A percentile compares a stretch with the other conserved stretches of the same genome.
phyloP scores from a whole-genome alignment of 2,888 invertebrate genomes.

The Prostheceraeus crozeri region DNA sequence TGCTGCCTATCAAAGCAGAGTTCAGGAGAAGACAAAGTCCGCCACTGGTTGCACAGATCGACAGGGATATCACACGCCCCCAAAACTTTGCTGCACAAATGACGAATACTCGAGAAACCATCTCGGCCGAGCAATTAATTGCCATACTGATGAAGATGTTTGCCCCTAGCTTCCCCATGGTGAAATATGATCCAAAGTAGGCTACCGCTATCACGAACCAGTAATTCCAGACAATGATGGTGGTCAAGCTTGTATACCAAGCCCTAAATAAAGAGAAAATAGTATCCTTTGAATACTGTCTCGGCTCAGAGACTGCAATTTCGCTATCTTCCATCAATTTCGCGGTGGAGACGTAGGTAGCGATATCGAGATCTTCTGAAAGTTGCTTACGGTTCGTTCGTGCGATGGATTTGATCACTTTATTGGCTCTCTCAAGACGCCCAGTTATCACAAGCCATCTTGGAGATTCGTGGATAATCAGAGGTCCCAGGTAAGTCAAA shows the following conservation, averaged over 20 bases:
- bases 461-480: constrained; percentile 27
- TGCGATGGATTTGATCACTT: constrained; percentile 14
- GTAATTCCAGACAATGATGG: constrained; percentile 11
- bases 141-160: constrained; percentile 8
- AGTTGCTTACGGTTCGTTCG: neutral
- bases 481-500: neutral
- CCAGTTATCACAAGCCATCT: constrained; percentile 25
- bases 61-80: constrained; percentile 5
- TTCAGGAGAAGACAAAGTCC: constrained; percentile 1
- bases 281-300: no score
- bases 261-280: no score
- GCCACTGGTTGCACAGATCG: neutral
- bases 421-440: constrained; percentile 21
- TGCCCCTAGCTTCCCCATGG: neutral
- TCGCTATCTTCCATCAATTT: no score
- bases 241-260: constrained; percentile 11
- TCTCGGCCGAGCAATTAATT: neutral
- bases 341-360: neutral
- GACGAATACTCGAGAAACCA: constrained; percentile 7
- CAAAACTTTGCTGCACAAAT: neutral
- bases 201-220: constrained; percentile 13
- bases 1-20: constrained; percentile 8
- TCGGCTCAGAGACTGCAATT: no score
- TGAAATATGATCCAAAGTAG: constrained; percentile 16
- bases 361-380: neutral